Base-by-base conservation (phyloP, 2,888 invertebrate species). In the Parasteatoda lunata region DNA sequence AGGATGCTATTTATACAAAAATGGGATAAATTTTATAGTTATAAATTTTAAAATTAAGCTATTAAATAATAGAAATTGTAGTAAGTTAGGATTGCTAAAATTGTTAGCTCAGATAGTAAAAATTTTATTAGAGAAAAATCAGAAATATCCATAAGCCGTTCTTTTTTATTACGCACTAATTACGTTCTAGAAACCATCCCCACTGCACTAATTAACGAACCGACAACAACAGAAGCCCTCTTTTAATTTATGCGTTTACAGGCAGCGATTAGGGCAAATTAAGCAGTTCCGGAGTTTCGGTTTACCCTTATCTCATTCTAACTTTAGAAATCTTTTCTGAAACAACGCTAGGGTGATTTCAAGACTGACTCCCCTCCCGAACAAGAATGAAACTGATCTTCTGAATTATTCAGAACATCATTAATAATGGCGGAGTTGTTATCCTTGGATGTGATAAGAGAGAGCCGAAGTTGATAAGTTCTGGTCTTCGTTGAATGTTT, bases 371-470 rank as follows among this genome's bases (percentile, higher is more conserved):
- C 59, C 59, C 59, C n/a, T 59, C 59, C 59, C 9, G 59, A 59
- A 9, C 9, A 13, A 13, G 4, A 13, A 9, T 59, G 59, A 73
- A 54, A 75, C 65, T 30, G n/a, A 45, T 75, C 48, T 70, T 70
- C 68, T 80, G 76, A 86, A 81, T 79, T 80, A 86, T 86, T 86
- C 71, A 77, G 80, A 47, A 49, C 11, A 45, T 70, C 78, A 85
- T 85, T 85, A 85, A 78, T 51, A 52, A 64, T 47, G 64, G 59
- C 70, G 66, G 59, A 47, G 72, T 66, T 59, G 64, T 83, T 69
- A 77, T 83, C 72, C 30, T 70, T 70, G 77, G 52, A 5, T 66
- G 71, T 52, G 68, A 80, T 80, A 71, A 73, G 65, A 70, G 80
- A 85, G 76, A 47, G 30, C 54, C 69, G 70, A 59, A 7, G 9